Evolutionary conservation across 2,888 invertebrate genomes (phyloP).

Genomic region (Frankliniella fusca): DNA sequence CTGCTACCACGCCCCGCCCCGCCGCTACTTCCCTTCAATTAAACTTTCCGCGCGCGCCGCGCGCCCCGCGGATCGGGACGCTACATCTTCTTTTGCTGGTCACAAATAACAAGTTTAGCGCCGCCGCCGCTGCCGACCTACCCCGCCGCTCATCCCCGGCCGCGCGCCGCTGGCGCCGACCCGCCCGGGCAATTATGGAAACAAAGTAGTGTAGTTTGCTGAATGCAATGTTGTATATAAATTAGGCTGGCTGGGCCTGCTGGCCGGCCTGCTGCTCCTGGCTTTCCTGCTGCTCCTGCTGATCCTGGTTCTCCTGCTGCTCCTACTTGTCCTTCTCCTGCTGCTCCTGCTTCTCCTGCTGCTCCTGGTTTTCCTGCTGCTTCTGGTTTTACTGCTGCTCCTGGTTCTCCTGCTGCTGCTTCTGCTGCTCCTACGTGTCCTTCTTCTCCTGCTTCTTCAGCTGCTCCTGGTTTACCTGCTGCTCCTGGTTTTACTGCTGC

Average conservation of each 20-base stretch:
- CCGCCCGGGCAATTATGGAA: conserved; percentile 16
- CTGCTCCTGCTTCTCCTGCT: too few species aligned
- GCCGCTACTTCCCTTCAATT: conserved; percentile 9
- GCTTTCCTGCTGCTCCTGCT: not conserved
- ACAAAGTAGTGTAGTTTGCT: conserved; percentile 22
- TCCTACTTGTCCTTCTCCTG: too few species aligned
- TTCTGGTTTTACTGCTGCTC: too few species aligned
- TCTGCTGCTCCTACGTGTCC: too few species aligned
- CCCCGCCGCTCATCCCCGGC: not conserved
- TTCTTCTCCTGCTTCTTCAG: too few species aligned
- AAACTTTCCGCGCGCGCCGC: conserved; percentile 18
- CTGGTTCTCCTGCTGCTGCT: too few species aligned
- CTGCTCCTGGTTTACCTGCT: not conserved
- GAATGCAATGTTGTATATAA: conserved; percentile 16
- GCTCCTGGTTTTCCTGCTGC: too few species aligned
- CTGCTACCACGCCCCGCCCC: not conserved
- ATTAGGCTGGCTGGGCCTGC: conserved; percentile 7
- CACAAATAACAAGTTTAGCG: not conserved
- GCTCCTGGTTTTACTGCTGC: not conserved
- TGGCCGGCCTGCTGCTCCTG: not conserved
- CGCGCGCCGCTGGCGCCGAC: not conserved
- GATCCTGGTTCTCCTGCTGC: too few species aligned
- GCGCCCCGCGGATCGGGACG: not conserved
- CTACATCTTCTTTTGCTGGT: not conserved
- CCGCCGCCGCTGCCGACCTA: not conserved